Base-by-base conservation (phyloP, 1,140 invertebrate genomes). In the Hylyphantes graminicola region DNA sequence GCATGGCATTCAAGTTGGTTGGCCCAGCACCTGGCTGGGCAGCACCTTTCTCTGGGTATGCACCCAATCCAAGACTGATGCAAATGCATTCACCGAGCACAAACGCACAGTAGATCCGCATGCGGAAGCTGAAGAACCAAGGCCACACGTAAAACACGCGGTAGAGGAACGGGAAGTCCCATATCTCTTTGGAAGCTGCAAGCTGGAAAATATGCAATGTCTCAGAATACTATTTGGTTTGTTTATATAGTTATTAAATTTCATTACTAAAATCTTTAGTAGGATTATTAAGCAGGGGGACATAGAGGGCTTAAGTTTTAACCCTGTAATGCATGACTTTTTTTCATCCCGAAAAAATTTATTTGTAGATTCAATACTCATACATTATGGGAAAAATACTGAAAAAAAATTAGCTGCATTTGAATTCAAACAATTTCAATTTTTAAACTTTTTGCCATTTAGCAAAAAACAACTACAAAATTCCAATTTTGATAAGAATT, bases 71-170 rank as follows among this genome's bases (percentile, higher is more conserved):
- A 19, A 83, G 55, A 55, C 59, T 83, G 7, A 83, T 83, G 50
- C 80, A 83, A 13, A 83, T 83, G 15, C 80, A 83, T 74, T 83
- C 80, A 13, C 70, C 80, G n/a, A 83, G 72, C 9, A 75, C 80
- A 83, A 83, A 83, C n/a, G 80, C 80, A 11, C 74, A 54, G 57
- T 83, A 83, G 35, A 83, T 83, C 65, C 80, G 54, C 80, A 83
- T 83, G 8, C 80, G 70, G 57, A 83, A 83, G 57, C 80, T 83
- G 50, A 83, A 83, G 51, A 83, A 83, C 80, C 80, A 83, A n/a
- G 72, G 70, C 80, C 64, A 70, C 70, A 83, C 57, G 48, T 75
- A 74, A 65, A 83, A 75, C 0, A 83, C 48, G 65, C 80, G 63
- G 53, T 64, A 75, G 50, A 75, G 57, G 65, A 83, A 83, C 54